A percentile compares a stretch with the other conserved stretches of the same genome.
Conservation (phyloP, 2,113 vertebrate genomes). For the Proteles cristata region DNA sequence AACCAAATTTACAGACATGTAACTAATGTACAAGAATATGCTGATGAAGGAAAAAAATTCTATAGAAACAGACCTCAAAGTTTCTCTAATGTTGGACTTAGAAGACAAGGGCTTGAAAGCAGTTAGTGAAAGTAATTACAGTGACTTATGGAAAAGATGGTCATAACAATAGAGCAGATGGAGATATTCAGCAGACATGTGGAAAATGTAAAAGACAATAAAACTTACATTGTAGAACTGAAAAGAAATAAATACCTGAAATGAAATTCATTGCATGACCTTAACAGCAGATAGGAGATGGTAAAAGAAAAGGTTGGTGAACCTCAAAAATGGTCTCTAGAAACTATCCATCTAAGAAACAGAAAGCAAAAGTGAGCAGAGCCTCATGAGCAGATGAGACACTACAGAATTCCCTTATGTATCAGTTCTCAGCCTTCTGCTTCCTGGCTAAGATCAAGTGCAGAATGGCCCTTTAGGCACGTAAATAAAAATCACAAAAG, state of each 20-base stretch:
- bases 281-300: not conserved
- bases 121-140: not conserved
- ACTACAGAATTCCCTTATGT: not conserved
- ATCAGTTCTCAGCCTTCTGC: too few species aligned
- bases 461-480: not conserved
- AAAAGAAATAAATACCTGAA: not conserved
- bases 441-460: too few species aligned
- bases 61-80: not conserved
- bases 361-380: not conserved
- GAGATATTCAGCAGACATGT: not conserved
- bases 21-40: not conserved
- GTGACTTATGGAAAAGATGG: not conserved
- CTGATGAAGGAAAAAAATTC: not conserved
- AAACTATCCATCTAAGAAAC: not conserved
- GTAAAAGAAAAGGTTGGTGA: not conserved
- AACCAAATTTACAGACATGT: not conserved
- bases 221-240: not conserved
- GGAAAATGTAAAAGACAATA: not conserved
- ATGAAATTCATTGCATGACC: not conserved
- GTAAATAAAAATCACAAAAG: not conserved
- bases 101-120: not conserved
- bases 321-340: not conserved
- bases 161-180: not conserved
- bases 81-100: not conserved
- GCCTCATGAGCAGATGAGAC: not conserved